phyloP scores from a whole-genome alignment of 2,113 vertebrate genomes.

The Columbina picui region DNA sequence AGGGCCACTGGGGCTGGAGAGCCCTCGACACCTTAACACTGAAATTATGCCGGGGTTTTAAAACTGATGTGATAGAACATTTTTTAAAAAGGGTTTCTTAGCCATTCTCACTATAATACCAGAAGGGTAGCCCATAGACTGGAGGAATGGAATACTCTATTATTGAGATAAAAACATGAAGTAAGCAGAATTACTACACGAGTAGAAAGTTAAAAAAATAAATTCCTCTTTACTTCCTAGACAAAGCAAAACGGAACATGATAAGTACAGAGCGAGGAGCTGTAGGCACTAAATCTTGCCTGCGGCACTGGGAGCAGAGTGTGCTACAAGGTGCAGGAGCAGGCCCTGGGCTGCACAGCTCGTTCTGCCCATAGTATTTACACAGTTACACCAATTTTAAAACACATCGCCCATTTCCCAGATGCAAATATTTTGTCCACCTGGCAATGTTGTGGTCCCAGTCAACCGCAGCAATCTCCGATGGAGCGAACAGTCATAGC shows the following conservation, averaged over 20 bases:
- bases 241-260: background rate
- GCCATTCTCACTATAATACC: background rate
- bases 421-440: background rate
- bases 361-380: fast-evolving
- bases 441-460: background rate
- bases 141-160: background rate
- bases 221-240: background rate
- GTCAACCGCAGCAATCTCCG: background rate
- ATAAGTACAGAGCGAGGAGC: background rate
- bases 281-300: background rate
- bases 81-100: background rate
- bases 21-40: too few species aligned
- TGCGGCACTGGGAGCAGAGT: background rate
- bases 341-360: background rate
- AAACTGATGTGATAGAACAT: background rate
- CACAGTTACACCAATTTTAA: background rate
- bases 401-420: background rate
- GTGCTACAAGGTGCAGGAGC: background rate
- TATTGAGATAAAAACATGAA: background rate
- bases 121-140: background rate
- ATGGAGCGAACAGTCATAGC: background rate
- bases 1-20: background rate
- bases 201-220: background rate
- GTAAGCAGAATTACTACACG: background rate
- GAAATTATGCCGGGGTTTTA: background rate